Evolutionary conservation across 2,888 invertebrate species (phyloP).

Genomic region (Meghimatium bilineatum): DNA sequence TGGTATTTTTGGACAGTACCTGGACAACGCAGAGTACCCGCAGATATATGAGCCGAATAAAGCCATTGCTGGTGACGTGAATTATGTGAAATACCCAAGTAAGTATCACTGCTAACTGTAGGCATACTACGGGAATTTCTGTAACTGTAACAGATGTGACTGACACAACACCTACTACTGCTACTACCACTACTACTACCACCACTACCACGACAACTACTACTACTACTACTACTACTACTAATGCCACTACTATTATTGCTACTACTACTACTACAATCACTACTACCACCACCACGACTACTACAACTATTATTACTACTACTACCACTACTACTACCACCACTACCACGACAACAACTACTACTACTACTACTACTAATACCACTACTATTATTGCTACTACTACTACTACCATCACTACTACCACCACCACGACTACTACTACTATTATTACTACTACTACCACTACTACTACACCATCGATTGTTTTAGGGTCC

Average conservation of each 20-base stretch:
- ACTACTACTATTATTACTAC: too few relatives aligned
- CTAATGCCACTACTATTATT: too few relatives aligned
- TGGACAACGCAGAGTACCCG: constrained; percentile 4
- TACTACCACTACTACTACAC: too few relatives aligned
- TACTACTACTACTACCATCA: constrained; percentile 25
- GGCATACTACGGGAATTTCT: too few relatives aligned
- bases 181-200: constrained; percentile 1
- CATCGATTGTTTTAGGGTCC: too few relatives aligned
- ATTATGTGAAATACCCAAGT: neutral
- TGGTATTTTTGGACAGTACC: constrained; percentile 26
- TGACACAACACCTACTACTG: constrained; percentile 1
- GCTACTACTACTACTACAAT: too few relatives aligned
- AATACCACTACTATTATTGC: too few relatives aligned
- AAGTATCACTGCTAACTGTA: too few relatives aligned
- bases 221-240: constrained; percentile 24
- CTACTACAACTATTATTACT: too few relatives aligned
- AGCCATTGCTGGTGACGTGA: neutral
- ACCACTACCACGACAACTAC: neutral
- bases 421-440: too few relatives aligned
- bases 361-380: neutral
- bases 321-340: constrained; percentile 30
- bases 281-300: too few relatives aligned
- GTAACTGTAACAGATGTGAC: neutral
- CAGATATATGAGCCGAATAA: constrained; percentile 17
- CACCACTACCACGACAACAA: neutral